Percentiles rank a stretch among this genome's conserved stretches.
Evolutionary conservation across 2,888 invertebrate species (phyloP).

Genomic region (Callosobruchus maculatus): DNA sequence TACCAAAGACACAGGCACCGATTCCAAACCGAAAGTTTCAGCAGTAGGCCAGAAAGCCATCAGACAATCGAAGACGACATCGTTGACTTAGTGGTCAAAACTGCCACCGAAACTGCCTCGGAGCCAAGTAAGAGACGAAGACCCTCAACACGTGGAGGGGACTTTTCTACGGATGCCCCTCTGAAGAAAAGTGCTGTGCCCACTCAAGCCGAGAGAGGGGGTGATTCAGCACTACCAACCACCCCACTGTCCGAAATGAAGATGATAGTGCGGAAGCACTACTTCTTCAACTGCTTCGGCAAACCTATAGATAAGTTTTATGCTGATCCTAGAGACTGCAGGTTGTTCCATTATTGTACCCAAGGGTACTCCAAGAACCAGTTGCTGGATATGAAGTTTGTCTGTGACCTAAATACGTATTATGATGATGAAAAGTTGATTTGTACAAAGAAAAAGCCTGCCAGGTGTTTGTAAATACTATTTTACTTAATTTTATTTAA

Average conservation of each 20-base stretch:
- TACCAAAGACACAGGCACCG: constrained; percentile 4
- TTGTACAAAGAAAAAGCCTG: constrained; percentile 48
- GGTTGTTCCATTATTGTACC: constrained; percentile 60
- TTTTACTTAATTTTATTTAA: constrained; percentile 9
- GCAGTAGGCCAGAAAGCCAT: not conserved
- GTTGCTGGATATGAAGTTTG: constrained; percentile 58
- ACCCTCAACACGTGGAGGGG: constrained; percentile 10
- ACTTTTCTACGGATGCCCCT: constrained; percentile 37
- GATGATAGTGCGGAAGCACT: constrained; percentile 24
- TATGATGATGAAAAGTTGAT: constrained; percentile 55
- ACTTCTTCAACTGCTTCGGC: constrained; percentile 55
- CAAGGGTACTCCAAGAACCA: constrained; percentile 56
- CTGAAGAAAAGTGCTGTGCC: constrained; percentile 44
- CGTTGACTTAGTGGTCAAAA: not conserved
- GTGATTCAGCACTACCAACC: constrained; percentile 32
- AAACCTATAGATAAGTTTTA: constrained; percentile 56
- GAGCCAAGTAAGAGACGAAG: constrained; percentile 6
- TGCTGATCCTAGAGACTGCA: constrained; percentile 56
- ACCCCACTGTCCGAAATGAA: constrained; percentile 38
- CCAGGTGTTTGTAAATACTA: constrained; percentile 40
- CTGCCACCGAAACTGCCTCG: constrained; percentile 3
- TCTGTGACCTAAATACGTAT: constrained; percentile 56
- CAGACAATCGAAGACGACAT: not conserved
- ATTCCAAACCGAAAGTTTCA: not conserved
- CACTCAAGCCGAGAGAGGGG: constrained; percentile 37